These are phyloP conservation scores for Agonopterix alstromeriana DNA, from an alignment of 2,888 invertebrate genomes.

Conservation along the genomic window DNA sequence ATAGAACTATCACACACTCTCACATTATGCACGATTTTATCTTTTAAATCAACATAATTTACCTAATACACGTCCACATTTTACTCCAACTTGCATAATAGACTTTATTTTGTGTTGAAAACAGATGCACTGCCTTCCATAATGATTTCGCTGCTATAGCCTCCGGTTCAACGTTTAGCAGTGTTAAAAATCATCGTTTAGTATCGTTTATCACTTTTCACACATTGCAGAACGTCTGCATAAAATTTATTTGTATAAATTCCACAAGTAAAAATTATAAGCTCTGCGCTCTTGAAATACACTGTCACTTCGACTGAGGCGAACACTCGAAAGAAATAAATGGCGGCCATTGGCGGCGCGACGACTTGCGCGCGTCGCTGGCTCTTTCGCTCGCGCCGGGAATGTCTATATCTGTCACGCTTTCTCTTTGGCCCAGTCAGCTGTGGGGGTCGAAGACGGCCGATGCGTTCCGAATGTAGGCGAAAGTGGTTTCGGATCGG, in stretches of 20 bases:
- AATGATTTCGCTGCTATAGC: slow-evolving; percentile 27
- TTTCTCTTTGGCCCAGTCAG: slow-evolving; percentile 59
- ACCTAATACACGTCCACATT: slow-evolving; percentile 69
- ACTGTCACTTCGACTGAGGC: slow-evolving; percentile 65
- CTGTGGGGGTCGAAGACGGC: slow-evolving; percentile 62
- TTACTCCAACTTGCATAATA: slow-evolving; percentile 71
- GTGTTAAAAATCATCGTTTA: slow-evolving; percentile 13
- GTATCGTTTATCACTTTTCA: slow-evolving; percentile 6
- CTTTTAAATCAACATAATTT: slow-evolving; percentile 35
- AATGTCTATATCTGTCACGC: slow-evolving; percentile 30
- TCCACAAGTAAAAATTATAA: slow-evolving; percentile 60
- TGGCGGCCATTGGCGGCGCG: slow-evolving; percentile 46
- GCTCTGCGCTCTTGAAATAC: slow-evolving; percentile 52
- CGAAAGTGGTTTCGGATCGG: slow-evolving; percentile 59
- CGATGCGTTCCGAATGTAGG: slow-evolving; percentile 56
- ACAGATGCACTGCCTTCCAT: slow-evolving; percentile 65
- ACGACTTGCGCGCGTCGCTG: slow-evolving; percentile 43
- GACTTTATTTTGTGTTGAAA: slow-evolving; percentile 70
- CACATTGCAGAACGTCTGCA: slow-evolving; percentile 41
- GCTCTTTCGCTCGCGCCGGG: slow-evolving; percentile 29
- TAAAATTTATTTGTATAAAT: slow-evolving; percentile 56
- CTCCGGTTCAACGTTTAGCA: slow-evolving; percentile 27
- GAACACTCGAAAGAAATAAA: slow-evolving; percentile 68
- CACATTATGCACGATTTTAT: slow-evolving; percentile 16
- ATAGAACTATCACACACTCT: slow-evolving; percentile 14